Evolutionary conservation across 2,113 vertebrate species (phyloP).

Genomic region (Mustela lutreola): DNA sequence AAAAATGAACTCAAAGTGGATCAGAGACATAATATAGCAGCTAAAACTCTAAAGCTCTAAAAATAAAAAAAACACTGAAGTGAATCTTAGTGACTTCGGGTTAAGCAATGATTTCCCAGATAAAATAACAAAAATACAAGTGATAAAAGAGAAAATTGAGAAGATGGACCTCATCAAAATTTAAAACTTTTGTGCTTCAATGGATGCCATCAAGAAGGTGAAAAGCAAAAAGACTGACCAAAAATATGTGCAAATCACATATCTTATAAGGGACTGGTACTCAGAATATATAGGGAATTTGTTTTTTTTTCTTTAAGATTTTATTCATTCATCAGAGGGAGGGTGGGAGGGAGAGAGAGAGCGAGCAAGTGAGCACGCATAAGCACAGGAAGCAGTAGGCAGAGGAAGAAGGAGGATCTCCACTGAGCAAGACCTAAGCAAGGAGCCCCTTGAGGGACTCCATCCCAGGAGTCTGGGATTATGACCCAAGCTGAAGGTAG

Average conservation of each 20-base stretch:
- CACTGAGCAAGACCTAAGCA: too few relatives aligned
- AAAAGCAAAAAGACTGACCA: not conserved
- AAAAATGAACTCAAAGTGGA: conserved; percentile 28
- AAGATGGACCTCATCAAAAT: not conserved
- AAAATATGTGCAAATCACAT: conserved; percentile 34
- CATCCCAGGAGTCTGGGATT: too few relatives aligned
- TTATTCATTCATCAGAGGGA: too few relatives aligned
- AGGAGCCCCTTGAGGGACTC: too few relatives aligned
- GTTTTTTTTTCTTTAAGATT: not conserved
- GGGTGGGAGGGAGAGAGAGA: too few relatives aligned
- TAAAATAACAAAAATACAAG: conserved; percentile 40
- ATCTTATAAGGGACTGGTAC: not conserved
- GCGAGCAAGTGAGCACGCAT: accelerated
- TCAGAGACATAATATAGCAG: not conserved
- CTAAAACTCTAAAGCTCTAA: not conserved
- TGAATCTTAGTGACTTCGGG: not conserved
- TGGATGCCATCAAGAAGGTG: conserved; percentile 23
- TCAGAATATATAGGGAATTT: conserved; percentile 45
- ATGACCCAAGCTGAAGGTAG: too few relatives aligned
- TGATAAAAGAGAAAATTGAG: conserved; percentile 30
- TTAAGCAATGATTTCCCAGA: conserved; percentile 13
- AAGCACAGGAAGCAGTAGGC: too few relatives aligned
- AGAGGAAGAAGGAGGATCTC: too few relatives aligned
- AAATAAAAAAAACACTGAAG: not conserved
- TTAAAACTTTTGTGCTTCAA: conserved; percentile 32